Percentiles rank a stretch among this genome's conserved stretches.
Conservation (phyloP, 2,113 vertebrate species). For the Lophius piscatorius region DNA sequence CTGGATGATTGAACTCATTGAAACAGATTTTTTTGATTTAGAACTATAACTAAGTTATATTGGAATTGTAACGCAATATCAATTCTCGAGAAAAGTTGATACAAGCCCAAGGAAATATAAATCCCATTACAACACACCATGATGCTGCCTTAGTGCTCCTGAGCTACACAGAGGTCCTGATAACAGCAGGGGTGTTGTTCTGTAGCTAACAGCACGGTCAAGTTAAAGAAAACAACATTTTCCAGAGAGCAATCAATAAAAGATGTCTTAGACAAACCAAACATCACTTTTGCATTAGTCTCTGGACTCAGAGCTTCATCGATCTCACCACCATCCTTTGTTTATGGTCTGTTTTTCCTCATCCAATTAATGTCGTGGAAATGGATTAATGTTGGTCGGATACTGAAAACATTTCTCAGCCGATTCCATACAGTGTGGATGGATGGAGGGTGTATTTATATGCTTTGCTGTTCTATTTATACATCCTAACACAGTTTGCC, state of each 20-base stretch:
- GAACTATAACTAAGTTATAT: no score
- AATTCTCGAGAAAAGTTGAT: no score
- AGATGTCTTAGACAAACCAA: conserved; percentile 11
- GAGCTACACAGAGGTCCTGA: not conserved
- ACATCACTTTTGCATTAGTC: not conserved
- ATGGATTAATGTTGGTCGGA: not conserved
- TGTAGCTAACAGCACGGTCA: not conserved
- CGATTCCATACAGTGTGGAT: not conserved
- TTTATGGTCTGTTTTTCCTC: not conserved
- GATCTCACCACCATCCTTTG: conserved; percentile 4
- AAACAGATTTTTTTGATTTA: no score
- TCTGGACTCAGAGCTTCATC: not conserved
- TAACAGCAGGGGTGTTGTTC: conserved; percentile 2
- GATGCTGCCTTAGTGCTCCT: not conserved
- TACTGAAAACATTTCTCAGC: not conserved
- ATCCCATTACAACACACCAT: no score
- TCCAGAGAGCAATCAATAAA: conserved; percentile 15
- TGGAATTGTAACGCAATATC: not conserved
- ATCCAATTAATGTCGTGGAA: not conserved
- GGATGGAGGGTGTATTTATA: not conserved
- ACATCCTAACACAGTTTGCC: conserved; percentile 32
- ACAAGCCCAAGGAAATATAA: no score
- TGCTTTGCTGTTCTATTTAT: conserved; percentile 24
- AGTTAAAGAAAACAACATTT: not conserved
- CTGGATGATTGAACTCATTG: no score